Conservation (phyloP, 2,797 vertebrate genomes). For the Gallinago solitaria region DNA sequence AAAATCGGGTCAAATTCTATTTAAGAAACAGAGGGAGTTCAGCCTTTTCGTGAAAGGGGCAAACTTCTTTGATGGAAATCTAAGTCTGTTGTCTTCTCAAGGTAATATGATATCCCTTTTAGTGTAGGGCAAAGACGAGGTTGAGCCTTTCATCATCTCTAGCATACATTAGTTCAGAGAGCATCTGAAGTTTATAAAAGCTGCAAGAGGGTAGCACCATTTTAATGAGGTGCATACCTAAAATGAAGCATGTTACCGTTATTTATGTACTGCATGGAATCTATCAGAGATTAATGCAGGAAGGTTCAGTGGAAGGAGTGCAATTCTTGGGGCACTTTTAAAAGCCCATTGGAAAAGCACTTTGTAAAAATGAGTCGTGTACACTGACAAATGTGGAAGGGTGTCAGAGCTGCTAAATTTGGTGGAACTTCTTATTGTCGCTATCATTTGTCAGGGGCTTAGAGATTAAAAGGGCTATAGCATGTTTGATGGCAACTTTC, state of each 20-base stretch:
- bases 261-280: slow-evolving; percentile 56
- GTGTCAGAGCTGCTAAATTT: neutral
- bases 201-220: neutral
- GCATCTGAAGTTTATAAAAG: slow-evolving; percentile 52
- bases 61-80: slow-evolving; percentile 17
- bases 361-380: neutral
- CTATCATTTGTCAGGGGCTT: neutral
- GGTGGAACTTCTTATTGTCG: neutral
- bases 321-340: neutral
- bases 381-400: neutral
- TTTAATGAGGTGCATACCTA: slow-evolving; percentile 47
- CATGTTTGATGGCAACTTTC: neutral
- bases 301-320: neutral
- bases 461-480: neutral
- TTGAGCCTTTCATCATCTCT: slow-evolving; percentile 51
- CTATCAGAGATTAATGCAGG: neutral
- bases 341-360: slow-evolving; percentile 3
- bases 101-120: slow-evolving; percentile 23
- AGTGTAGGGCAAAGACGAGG: neutral
- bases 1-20: neutral
- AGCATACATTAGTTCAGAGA: slow-evolving; percentile 17
- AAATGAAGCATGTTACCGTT: neutral
- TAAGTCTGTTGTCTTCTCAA: slow-evolving; percentile 7
- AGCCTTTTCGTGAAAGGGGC: neutral
- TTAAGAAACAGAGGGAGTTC: neutral